A percentile compares a stretch with the other conserved stretches of the same genome.
These are phyloP conservation scores for Vidua chalybeata DNA, from an alignment of 2,113 vertebrate genomes.

Conservation along the genomic window DNA sequence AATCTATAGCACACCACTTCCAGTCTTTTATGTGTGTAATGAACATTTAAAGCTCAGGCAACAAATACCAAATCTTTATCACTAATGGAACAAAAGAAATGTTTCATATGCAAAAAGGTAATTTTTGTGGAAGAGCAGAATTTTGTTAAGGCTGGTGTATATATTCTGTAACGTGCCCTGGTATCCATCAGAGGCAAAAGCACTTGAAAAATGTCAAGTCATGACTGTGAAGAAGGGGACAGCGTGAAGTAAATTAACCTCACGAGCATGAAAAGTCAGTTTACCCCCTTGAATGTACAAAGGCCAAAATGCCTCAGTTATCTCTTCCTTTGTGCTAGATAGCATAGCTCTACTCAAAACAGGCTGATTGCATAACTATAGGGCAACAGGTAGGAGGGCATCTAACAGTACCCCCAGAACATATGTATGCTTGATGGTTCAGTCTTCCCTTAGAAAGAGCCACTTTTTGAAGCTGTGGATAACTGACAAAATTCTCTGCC, in stretches of 20 bases:
- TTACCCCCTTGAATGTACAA: slow-evolving; percentile 33
- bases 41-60: not conserved
- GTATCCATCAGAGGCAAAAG: slow-evolving; percentile 32
- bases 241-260: not conserved
- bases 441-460: not conserved
- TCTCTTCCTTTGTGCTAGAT: slow-evolving; percentile 25
- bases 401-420: slow-evolving; percentile 6
- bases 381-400: slow-evolving; percentile 63
- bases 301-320: slow-evolving; percentile 47
- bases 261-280: not conserved
- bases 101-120: not conserved
- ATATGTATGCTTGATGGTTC: not conserved
- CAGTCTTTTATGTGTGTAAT: not conserved
- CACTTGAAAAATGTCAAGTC: slow-evolving; percentile 63
- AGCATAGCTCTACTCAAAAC: slow-evolving; percentile 42
- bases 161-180: not conserved
- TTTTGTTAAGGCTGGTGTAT: not conserved
- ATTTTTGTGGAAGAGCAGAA: not conserved
- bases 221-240: slow-evolving; percentile 25
- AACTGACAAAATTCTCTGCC: not conserved
- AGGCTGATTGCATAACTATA: slow-evolving; percentile 45
- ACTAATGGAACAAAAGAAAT: not conserved
- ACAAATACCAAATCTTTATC: not conserved
- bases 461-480: not conserved
- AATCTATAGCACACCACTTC: not conserved